A percentile compares a stretch with the other conserved stretches of the same genome.
Evolutionary conservation across 2,888 invertebrate species (phyloP).

Genomic region (Luperina nickerlii): DNA sequence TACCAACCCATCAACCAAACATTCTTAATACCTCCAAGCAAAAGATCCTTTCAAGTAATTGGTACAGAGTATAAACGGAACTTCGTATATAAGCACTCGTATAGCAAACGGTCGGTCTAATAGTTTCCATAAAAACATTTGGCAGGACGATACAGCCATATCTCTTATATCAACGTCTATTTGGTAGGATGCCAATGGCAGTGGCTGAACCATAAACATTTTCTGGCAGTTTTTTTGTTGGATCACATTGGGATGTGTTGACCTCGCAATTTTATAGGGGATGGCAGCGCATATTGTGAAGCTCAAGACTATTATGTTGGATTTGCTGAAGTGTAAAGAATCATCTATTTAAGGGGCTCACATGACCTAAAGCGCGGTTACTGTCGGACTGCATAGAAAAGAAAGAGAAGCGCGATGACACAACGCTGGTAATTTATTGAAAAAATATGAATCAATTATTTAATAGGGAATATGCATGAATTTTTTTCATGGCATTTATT

Average conservation of each 20-base stretch:
- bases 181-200: conserved; percentile 59
- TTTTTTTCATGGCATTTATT: no score
- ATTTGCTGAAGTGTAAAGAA: background rate
- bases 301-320: background rate
- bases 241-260: conserved; percentile 18
- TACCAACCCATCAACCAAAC: background rate
- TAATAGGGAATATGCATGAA: no score
- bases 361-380: no score
- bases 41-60: conserved; percentile 44
- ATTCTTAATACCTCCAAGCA: background rate
- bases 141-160: conserved; percentile 48
- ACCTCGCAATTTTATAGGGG: conserved; percentile 3
- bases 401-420: no score
- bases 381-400: no score
- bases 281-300: background rate
- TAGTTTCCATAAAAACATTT: conserved; percentile 63
- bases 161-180: conserved; percentile 54
- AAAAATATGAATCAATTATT: no score
- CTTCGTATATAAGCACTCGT: conserved; percentile 20
- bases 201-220: conserved; percentile 33
- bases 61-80: conserved; percentile 21
- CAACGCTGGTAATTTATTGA: no score
- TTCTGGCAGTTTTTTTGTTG: conserved; percentile 46
- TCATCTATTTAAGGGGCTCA: background rate
- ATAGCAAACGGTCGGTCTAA: conserved; percentile 35